Evolutionary conservation across 1,140 invertebrate species (phyloP).

Genomic region (Musca domestica): DNA sequence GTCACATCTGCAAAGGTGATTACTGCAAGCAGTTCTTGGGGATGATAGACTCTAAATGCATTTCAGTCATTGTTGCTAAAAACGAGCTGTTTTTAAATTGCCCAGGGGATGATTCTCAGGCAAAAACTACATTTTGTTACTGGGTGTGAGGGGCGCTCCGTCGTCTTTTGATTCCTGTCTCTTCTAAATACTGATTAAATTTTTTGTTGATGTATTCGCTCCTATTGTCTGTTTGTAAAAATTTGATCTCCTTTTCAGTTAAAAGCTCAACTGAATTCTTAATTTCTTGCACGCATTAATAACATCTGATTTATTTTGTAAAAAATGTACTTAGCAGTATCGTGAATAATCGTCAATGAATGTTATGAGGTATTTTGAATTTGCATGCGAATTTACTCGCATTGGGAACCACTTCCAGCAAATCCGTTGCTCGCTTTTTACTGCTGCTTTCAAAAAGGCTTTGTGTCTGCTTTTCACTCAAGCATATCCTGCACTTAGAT

Average conservation of each 20-base stretch:
- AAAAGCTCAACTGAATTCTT: slow-evolving; percentile 19
- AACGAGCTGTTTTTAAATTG: no score
- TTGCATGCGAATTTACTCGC: slow-evolving; percentile 38
- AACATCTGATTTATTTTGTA: slow-evolving; percentile 36
- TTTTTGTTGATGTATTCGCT: slow-evolving; percentile 26
- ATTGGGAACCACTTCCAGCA: slow-evolving; percentile 47
- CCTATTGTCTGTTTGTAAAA: no score
- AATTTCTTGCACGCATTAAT: slow-evolving; percentile 18
- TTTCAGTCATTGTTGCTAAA: slow-evolving; percentile 28
- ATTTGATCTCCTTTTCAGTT: slow-evolving; percentile 16
- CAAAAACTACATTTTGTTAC: slow-evolving; percentile 50
- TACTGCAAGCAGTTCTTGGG: no score
- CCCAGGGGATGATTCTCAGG: no score
- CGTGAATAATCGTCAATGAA: slow-evolving; percentile 50
- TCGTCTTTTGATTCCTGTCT: slow-evolving; percentile 28
- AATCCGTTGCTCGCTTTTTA: neutral
- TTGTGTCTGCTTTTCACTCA: no score
- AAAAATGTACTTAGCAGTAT: slow-evolving; percentile 50
- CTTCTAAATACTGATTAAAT: no score
- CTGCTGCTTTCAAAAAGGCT: neutral
- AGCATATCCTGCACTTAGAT: neutral
- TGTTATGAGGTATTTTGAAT: slow-evolving; percentile 46
- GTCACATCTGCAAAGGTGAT: no score
- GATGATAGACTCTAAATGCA: no score
- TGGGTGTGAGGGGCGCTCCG: slow-evolving; percentile 38